These are phyloP conservation scores for Schizopygopsis malacanthus DNA, from an alignment of 2,797 vertebrate species.

Conservation along the genomic window DNA sequence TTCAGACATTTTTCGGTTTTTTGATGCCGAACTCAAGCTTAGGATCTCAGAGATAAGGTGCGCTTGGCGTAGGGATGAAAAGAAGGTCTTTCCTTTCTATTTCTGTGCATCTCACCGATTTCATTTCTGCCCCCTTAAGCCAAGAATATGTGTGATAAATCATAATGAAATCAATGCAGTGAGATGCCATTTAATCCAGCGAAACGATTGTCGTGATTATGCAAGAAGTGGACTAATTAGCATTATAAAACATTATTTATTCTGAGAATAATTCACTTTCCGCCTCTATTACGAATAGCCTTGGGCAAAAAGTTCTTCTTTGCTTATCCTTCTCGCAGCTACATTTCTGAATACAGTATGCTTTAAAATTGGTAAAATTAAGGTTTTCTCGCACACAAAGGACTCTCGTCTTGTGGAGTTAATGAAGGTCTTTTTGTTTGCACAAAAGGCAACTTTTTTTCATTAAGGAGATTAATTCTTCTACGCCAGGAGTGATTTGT, in stretches of 20 bases:
- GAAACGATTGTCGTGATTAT: conserved; percentile 1
- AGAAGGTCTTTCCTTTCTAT: conserved; percentile 20
- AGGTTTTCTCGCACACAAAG: background rate
- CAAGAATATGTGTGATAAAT: conserved; percentile 35
- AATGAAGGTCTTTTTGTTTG: background rate
- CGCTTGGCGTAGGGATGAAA: conserved; percentile 22
- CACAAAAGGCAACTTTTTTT: conserved; percentile 12
- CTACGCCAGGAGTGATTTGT: background rate
- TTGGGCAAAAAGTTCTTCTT: background rate
- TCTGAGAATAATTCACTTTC: conserved; percentile 28
- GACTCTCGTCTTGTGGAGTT: background rate
- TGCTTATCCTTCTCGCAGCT: background rate
- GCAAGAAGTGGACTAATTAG: conserved; percentile 25
- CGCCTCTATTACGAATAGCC: conserved; percentile 10
- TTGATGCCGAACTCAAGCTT: conserved; percentile 33
- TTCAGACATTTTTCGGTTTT: conserved; percentile 39
- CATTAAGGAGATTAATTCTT: conserved; percentile 1
- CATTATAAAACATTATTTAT: conserved; percentile 25
- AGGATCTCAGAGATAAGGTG: conserved; percentile 26
- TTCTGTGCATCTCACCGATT: conserved; percentile 19
- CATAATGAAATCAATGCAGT: conserved; percentile 29
- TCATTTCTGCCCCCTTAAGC: conserved; percentile 36
- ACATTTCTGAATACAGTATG: background rate
- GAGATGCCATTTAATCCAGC: conserved; percentile 32
- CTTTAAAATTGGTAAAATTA: background rate